These are phyloP conservation scores for Naja naja DNA, from an alignment of 2,113 vertebrate genomes.

Conservation along the genomic window DNA sequence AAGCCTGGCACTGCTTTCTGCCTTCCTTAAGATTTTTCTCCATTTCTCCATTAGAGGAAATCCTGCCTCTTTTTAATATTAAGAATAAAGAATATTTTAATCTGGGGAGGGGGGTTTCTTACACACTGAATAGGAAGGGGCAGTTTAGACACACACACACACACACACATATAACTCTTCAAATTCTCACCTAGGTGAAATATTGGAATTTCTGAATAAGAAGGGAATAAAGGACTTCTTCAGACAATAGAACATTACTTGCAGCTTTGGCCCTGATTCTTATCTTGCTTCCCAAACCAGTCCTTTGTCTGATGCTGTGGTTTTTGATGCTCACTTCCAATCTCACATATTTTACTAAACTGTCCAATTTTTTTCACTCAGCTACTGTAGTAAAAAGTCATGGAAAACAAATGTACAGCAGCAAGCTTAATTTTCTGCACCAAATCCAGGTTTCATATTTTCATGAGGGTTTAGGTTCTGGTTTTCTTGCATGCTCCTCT, in stretches of 20 bases:
- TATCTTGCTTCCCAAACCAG: background rate
- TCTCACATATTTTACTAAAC: background rate
- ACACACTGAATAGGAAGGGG: background rate
- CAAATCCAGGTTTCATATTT: background rate
- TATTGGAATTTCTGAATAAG: background rate
- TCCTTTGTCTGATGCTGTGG: background rate
- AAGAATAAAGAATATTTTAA: no score
- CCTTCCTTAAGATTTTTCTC: no score
- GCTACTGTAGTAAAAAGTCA: background rate
- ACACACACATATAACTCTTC: background rate
- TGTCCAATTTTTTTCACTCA: background rate
- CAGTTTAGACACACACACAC: background rate
- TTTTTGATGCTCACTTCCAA: background rate
- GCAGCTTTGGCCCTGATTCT: background rate
- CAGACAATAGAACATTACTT: background rate
- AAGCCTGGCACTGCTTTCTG: no score
- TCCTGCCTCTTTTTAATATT: no score
- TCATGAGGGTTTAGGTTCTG: background rate
- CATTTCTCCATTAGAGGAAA: no score
- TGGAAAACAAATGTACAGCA: background rate
- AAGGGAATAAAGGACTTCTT: background rate
- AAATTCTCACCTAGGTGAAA: background rate
- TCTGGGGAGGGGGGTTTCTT: no score
- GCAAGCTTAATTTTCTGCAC: background rate
- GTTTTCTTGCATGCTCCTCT: background rate